Base-by-base conservation (phyloP, 2,113 vertebrate genomes). In the Hucho hucho region DNA sequence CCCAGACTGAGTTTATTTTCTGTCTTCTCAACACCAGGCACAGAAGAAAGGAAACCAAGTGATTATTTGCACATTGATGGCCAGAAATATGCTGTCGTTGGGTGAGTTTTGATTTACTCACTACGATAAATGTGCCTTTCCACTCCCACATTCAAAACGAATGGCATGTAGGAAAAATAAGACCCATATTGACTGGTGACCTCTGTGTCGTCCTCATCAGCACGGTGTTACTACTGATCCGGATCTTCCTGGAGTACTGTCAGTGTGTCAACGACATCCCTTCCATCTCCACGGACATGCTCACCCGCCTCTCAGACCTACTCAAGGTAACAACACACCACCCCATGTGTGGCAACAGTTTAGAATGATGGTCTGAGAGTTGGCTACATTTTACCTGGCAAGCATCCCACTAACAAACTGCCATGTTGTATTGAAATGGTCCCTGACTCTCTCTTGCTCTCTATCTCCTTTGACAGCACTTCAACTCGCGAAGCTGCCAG, bases 201-300 rank as follows among this genome's bases (percentile, higher is more conserved):
- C 6, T 47, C 18, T 3, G 20, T 64, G 18, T 37, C 32, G 37
- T 22, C 28, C 26, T 5, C 49, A 68, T 49, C 86, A 99, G 98
- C 87, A 99, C 98, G 20, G 97, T 99, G 58, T 92, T 99, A 92
- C 92, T 99, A 83, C 94, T 99, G 85, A 98, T 99, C 89, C 94
- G 96, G 89, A 99, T 99, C 85, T 96, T 99, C 84, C 94, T 99
- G 81, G 98, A 99, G 85, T 99, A 99, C 86, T 99, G 98, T 89
- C 97, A 98, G 89, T 99, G 97, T 86, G 96, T 99, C 83, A 97
- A 97, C 75, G 97, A 98, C 89, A 98, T 99, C 90, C 96, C 98
- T 1, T 98, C 98, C 81, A 93, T 98, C 89, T 89, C 96, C 79
- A 97, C 97, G 4, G 98, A 99, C 90, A 96, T 99, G 95, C 93